Evolutionary conservation across 2,888 invertebrate species (phyloP).

Genomic region (Torymus aiolomorphi): DNA sequence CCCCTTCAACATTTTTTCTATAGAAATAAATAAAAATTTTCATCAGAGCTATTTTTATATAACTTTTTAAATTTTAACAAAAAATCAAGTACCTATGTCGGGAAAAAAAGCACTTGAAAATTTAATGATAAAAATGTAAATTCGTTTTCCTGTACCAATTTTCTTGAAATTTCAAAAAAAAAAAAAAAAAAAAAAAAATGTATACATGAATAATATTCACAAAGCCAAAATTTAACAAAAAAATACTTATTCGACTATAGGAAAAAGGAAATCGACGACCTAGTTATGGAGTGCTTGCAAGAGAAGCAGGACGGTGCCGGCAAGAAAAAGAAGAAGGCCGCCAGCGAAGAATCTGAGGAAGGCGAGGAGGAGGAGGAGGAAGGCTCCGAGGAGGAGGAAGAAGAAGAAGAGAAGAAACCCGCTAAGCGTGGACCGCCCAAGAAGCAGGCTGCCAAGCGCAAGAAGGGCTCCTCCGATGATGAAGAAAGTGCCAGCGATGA

Average conservation of each 20-base stretch:
- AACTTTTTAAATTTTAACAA: too few species aligned
- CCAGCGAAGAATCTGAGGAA: slow-evolving; percentile 75
- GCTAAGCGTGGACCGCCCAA: slow-evolving; percentile 78
- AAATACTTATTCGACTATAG: slow-evolving; percentile 72
- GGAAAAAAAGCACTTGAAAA: too few species aligned
- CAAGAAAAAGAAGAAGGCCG: slow-evolving; percentile 75
- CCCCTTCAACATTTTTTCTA: slow-evolving; percentile 68
- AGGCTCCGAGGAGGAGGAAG: slow-evolving; percentile 76
- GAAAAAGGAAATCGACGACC: slow-evolving; percentile 90
- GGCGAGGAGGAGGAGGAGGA: slow-evolving; percentile 77
- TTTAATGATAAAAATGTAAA: too few species aligned
- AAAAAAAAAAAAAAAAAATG: too few species aligned
- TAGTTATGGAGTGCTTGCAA: slow-evolving; percentile 87
- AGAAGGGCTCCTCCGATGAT: slow-evolving; percentile 77
- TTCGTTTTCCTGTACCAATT: too few species aligned
- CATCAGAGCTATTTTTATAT: too few species aligned
- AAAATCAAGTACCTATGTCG: too few species aligned
- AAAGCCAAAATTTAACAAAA: too few species aligned
- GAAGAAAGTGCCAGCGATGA: slow-evolving; percentile 78
- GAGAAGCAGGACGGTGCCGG: slow-evolving; percentile 74
- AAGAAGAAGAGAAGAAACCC: slow-evolving; percentile 78
- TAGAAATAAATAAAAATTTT: too few species aligned
- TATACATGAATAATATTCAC: too few species aligned
- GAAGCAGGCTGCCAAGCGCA: slow-evolving; percentile 76
- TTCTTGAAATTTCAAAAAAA: too few species aligned